Conservation (phyloP, 2,888 invertebrate genomes). For the Andrena praecox region DNA sequence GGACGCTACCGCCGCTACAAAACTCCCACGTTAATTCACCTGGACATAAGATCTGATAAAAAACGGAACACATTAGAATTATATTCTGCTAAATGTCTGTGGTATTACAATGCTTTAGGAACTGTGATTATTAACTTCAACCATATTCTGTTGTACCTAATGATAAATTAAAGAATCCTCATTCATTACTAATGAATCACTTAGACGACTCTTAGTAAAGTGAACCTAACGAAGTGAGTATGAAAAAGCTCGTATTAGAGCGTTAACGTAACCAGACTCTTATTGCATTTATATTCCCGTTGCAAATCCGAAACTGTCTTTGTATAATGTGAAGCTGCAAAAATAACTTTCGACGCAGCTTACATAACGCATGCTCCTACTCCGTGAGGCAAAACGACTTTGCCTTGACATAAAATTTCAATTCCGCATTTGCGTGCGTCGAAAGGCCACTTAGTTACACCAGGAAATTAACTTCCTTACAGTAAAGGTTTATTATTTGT, state of each 20-base stretch:
- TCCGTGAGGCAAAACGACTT: conserved; percentile 16
- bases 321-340: background rate
- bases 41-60: conserved; percentile 87
- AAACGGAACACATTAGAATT: background rate
- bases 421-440: conserved; percentile 27
- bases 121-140: background rate
- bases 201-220: too few species aligned
- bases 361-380: conserved; percentile 19
- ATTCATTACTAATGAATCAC: too few species aligned
- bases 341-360: conserved; percentile 12
- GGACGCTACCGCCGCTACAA: conserved; percentile 87
- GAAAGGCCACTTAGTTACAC: conserved; percentile 2
- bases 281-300: too few species aligned
- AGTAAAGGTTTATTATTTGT: conserved; percentile 27
- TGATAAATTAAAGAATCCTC: too few species aligned
- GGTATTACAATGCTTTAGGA: background rate
- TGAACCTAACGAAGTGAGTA: too few species aligned
- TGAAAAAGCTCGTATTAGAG: too few species aligned
- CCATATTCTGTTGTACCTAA: too few species aligned
- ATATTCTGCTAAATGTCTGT: background rate
- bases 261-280: too few species aligned
- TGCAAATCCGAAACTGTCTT: too few species aligned
- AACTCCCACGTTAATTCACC: conserved; percentile 89
- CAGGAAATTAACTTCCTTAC: conserved; percentile 10
- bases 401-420: conserved; percentile 47